These are phyloP conservation scores for Falco peregrinus DNA, from an alignment of 2,797 vertebrate genomes.

Conservation along the genomic window DNA sequence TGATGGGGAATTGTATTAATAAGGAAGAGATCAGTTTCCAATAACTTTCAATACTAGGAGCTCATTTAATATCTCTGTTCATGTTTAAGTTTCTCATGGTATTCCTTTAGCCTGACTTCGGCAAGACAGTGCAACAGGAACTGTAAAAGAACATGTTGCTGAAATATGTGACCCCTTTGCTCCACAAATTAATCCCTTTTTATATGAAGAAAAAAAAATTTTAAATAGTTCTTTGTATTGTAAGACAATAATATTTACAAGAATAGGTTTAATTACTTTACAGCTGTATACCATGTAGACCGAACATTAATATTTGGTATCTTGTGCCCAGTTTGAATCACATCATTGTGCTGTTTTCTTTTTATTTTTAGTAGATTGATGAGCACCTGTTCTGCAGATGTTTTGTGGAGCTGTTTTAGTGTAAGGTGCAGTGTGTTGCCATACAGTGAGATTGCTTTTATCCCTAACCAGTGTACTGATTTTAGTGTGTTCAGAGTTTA, in stretches of 20 bases:
- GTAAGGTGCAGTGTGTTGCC: not conserved
- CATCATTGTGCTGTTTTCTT: not conserved
- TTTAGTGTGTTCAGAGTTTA: not conserved
- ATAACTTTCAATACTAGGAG: conserved; percentile 68
- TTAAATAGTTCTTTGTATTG: not conserved
- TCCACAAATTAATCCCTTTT: conserved; percentile 25
- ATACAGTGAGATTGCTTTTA: not conserved
- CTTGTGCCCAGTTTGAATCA: not conserved
- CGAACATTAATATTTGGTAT: not conserved
- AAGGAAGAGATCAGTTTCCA: conserved; percentile 83
- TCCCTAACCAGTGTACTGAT: accelerated
- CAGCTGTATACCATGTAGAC: accelerated
- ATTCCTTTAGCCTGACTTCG: conserved; percentile 29
- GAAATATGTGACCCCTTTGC: conserved; percentile 12
- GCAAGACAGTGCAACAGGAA: not conserved
- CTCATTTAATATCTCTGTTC: conserved; percentile 69
- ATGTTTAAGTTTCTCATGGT: not conserved
- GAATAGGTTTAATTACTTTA: conserved; percentile 1
- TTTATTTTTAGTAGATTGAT: not conserved
- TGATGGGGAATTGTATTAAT: conserved; percentile 80
- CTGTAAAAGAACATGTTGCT: conserved; percentile 10
- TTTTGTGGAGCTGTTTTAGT: not conserved
- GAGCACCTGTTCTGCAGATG: not conserved
- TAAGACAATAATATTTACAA: conserved; percentile 11
- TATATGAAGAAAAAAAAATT: not conserved